phyloP scores from a whole-genome alignment of 2,797 vertebrate species.

The Gila robusta region DNA sequence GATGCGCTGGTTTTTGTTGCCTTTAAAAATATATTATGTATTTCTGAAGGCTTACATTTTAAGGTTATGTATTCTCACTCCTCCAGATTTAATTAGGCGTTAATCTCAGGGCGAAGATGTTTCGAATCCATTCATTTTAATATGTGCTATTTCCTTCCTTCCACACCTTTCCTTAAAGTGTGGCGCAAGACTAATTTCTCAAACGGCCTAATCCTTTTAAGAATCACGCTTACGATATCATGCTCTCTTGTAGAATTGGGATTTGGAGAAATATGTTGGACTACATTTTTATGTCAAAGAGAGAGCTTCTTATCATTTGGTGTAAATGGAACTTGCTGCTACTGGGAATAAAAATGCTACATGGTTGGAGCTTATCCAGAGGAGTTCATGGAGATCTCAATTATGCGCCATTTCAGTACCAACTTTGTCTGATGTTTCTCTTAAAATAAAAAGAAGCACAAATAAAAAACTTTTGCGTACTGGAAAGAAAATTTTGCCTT shows the following conservation, averaged over 20 bases:
- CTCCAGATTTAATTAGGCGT: constrained; percentile 24
- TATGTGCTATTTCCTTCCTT: constrained; percentile 21
- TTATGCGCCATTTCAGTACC: neutral
- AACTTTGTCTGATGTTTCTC: constrained; percentile 6
- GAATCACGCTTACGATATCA: neutral
- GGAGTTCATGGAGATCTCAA: constrained; percentile 3
- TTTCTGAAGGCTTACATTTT: constrained; percentile 18
- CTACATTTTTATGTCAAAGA: constrained; percentile 24
- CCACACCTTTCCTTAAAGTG: constrained; percentile 24
- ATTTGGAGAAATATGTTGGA: constrained; percentile 34
- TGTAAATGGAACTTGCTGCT: constrained; percentile 11
- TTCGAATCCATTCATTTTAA: constrained; percentile 21
- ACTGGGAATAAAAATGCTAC: constrained; percentile 18
- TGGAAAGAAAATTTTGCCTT: neutral
- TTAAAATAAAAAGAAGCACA: neutral
- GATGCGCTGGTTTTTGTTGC: neutral
- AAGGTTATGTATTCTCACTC: constrained; percentile 32
- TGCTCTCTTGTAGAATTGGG: constrained; percentile 36
- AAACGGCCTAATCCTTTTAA: constrained; percentile 18
- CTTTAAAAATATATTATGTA: constrained; percentile 5
- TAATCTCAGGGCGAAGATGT: constrained; percentile 22
- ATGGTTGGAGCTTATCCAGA: neutral
- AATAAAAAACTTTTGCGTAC: neutral
- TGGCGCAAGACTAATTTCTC: constrained; percentile 37
- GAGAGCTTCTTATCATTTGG: constrained; percentile 12